Percentiles rank a stretch among this genome's conserved stretches.
These are phyloP conservation scores for Oconnorella tubifera DNA, from an alignment of 2,888 invertebrate genomes.

Conservation along the genomic window DNA sequence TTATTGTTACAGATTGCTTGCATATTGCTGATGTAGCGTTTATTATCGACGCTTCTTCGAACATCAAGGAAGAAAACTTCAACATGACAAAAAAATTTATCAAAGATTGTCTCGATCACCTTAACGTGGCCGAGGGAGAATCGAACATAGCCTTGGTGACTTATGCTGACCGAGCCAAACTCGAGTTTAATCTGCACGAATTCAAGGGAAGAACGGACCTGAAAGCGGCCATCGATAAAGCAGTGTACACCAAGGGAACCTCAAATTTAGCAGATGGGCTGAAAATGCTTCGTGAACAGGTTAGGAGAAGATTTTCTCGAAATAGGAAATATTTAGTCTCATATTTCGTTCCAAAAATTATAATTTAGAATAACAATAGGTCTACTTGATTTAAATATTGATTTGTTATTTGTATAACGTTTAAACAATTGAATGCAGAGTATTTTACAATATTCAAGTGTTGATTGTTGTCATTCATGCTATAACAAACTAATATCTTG, in stretches of 20 bases:
- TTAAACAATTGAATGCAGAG: too few species aligned
- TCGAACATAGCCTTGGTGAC: conserved; percentile 32
- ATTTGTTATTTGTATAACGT: too few species aligned
- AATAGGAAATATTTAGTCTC: too few species aligned
- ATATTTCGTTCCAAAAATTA: too few species aligned
- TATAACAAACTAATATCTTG: too few species aligned
- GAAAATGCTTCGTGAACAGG: conserved; percentile 32
- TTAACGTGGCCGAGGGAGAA: conserved; percentile 29
- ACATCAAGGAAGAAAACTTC: conserved; percentile 27
- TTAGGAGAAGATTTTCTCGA: too few species aligned
- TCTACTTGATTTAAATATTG: too few species aligned
- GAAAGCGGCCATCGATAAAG: conserved; percentile 37
- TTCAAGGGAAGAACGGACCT: conserved; percentile 33
- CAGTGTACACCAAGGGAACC: conserved; percentile 42
- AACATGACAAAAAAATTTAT: conserved; percentile 26
- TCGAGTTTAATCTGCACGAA: conserved; percentile 36
- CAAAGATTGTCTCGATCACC: conserved; percentile 21
- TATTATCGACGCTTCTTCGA: conserved; percentile 30
- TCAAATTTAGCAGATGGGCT: conserved; percentile 48
- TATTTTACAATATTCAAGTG: too few species aligned
- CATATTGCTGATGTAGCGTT: conserved; percentile 31
- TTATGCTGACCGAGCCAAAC: conserved; percentile 22
- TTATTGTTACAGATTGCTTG: conserved; percentile 28
- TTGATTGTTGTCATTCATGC: too few species aligned
- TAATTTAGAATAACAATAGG: too few species aligned